Conservation (phyloP, 2,113 vertebrate genomes). For the Rhinopomastus cyanomelas region DNA sequence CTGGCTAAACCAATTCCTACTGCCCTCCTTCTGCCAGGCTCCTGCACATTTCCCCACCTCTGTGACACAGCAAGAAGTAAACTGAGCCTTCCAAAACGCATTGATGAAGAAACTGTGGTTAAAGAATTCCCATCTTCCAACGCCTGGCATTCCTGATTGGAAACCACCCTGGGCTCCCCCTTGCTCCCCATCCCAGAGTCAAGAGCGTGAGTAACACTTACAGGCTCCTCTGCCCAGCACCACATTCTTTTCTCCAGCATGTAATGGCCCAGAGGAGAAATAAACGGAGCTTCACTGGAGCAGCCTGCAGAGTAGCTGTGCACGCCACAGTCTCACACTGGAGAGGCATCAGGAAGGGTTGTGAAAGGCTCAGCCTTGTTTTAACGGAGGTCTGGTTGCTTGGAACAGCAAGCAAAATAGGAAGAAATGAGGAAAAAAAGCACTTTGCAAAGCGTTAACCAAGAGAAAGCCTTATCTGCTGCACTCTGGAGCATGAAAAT, state of each 20-base stretch:
- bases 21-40: background rate
- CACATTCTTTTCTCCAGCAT: slow-evolving; percentile 56
- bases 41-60: background rate
- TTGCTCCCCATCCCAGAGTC: rapidly evolving
- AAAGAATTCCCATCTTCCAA: background rate
- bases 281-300: slow-evolving; percentile 15
- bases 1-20: background rate
- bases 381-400: background rate
- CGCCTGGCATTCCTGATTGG: background rate
- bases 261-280: slow-evolving; percentile 60
- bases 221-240: slow-evolving; percentile 7
- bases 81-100: rapidly evolving
- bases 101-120: background rate
- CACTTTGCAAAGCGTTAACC: background rate
- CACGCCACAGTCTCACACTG: rapidly evolving
- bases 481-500: background rate
- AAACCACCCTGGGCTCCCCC: background rate
- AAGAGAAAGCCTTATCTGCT: background rate
- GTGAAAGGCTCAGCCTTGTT: background rate
- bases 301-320: background rate
- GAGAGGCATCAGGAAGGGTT: background rate
- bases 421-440: background rate
- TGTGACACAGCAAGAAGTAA: background rate
- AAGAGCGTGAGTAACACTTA: slow-evolving; percentile 36
- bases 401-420: background rate